Conservation (phyloP, 2,888 invertebrate genomes). For the Parapristionchus giblindavisi region DNA sequence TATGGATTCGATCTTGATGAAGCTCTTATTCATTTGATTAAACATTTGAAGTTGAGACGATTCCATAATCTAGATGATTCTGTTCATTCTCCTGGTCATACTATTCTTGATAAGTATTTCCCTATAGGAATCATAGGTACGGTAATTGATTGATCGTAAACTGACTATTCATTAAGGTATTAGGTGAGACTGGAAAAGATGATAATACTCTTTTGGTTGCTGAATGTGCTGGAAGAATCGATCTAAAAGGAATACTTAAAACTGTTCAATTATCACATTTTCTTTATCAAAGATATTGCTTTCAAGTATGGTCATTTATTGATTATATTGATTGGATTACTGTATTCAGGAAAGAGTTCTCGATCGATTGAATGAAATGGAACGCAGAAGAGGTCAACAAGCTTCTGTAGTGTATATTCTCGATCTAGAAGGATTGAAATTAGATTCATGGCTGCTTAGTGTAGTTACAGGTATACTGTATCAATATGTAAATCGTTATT, state of each 20-base stretch:
- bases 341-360: constrained; percentile 58
- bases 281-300: constrained; percentile 50
- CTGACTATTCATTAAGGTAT: not conserved
- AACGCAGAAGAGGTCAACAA: constrained; percentile 50
- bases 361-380: constrained; percentile 57
- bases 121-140: constrained; percentile 59
- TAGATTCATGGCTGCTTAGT: constrained; percentile 56
- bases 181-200: constrained; percentile 56
- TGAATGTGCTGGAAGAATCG: constrained; percentile 62
- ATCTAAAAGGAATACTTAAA: constrained; percentile 60
- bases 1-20: constrained; percentile 54
- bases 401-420: constrained; percentile 57
- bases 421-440: constrained; percentile 60
- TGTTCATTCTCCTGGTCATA: constrained; percentile 42
- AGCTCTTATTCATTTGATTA: constrained; percentile 48
- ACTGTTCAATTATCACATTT: constrained; percentile 57
- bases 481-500: not conserved
- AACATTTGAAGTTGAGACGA: constrained; percentile 55
- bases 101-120: constrained; percentile 58
- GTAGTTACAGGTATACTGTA: constrained; percentile 53
- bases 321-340: not conserved
- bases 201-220: constrained; percentile 55
- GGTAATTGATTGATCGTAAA: not conserved
- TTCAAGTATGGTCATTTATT: too few relatives aligned
- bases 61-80: constrained; percentile 15